Percentiles rank a stretch among this genome's conserved stretches.
Conservation (phyloP, 2,113 vertebrate genomes). For the Tinamus guttatus region DNA sequence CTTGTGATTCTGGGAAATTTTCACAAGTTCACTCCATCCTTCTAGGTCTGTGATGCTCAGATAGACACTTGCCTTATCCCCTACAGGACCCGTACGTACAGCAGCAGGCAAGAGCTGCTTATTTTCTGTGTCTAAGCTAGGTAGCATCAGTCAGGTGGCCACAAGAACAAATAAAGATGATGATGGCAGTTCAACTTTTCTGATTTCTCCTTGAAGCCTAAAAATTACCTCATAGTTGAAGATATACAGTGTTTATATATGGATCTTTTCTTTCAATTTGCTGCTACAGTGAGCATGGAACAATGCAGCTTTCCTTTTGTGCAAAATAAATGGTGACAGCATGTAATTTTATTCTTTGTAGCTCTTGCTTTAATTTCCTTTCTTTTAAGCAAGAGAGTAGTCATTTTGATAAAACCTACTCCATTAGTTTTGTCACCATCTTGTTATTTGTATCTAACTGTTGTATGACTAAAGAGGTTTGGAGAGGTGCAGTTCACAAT, state of each 20-base stretch:
- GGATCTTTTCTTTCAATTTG: constrained; percentile 52
- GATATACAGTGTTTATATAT: constrained; percentile 39
- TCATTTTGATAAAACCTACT: constrained; percentile 73
- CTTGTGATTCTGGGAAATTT: not conserved
- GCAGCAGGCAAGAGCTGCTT: not conserved
- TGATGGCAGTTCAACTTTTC: constrained; percentile 66
- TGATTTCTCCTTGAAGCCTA: constrained; percentile 32
- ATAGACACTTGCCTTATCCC: not conserved
- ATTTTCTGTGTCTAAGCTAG: not conserved
- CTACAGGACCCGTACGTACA: not conserved
- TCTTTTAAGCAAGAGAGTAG: constrained; percentile 63
- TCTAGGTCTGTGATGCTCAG: not conserved
- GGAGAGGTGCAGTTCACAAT: constrained; percentile 43
- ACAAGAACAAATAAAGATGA: constrained; percentile 41
- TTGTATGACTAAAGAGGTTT: constrained; percentile 55
- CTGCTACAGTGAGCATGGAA: constrained; percentile 48
- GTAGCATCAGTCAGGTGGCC: not conserved
- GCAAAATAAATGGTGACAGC: constrained; percentile 78
- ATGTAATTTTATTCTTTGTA: constrained; percentile 71
- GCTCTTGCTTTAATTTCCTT: constrained; percentile 73
- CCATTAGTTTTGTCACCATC: constrained; percentile 75
- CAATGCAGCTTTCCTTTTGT: constrained; percentile 56
- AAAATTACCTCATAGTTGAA: constrained; percentile 28
- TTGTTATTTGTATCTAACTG: constrained; percentile 49
- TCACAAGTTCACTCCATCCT: not conserved